Conservation (phyloP, 2,113 vertebrate species). For the Telmatochromis brichardi region DNA sequence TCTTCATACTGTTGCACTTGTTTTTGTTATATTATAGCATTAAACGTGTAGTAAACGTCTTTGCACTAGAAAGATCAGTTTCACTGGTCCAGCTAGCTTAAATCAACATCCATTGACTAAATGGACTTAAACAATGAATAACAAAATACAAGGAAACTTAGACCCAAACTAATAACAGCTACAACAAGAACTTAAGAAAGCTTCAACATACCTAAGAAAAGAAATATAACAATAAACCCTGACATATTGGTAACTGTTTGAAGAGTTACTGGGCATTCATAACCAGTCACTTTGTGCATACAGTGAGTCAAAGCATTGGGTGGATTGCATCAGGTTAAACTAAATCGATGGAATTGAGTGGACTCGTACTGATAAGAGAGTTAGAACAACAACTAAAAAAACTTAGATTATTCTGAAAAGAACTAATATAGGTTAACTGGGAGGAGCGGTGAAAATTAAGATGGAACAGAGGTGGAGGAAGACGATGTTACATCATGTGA, state of each 20-base stretch:
- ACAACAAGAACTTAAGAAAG: background rate
- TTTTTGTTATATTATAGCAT: background rate
- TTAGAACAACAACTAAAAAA: background rate
- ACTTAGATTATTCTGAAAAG: background rate
- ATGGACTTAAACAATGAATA: background rate
- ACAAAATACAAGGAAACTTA: background rate
- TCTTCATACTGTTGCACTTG: background rate
- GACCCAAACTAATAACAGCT: background rate
- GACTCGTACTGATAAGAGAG: background rate
- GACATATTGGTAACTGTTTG: background rate
- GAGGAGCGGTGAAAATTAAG: background rate
- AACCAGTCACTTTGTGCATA: background rate
- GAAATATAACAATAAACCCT: background rate
- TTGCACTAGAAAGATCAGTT: background rate
- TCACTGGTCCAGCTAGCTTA: background rate
- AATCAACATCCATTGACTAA: background rate
- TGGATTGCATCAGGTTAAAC: background rate
- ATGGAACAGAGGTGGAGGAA: background rate
- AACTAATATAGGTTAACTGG: background rate
- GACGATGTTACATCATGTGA: background rate
- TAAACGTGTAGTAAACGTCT: fast-evolving
- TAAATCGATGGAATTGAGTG: background rate
- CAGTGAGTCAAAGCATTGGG: background rate
- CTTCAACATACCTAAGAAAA: background rate
- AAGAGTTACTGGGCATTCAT: background rate